These are phyloP conservation scores for Parotocinclus haroldoi DNA, from an alignment of 2,797 vertebrate genomes.

Conservation along the genomic window DNA sequence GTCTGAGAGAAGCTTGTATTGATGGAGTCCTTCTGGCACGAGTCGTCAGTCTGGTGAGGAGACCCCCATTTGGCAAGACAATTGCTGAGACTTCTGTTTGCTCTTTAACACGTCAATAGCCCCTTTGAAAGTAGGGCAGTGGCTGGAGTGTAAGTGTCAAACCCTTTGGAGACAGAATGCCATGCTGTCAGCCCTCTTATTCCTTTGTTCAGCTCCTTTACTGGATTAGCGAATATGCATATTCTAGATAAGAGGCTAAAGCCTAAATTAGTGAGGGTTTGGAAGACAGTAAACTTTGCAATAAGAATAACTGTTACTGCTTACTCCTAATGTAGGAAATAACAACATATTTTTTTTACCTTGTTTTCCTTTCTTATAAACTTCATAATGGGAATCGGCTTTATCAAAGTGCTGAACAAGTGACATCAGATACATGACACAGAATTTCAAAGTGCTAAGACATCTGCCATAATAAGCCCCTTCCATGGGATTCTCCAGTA, in stretches of 20 bases:
- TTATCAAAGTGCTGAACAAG: too few relatives aligned
- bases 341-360: too few relatives aligned
- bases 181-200: slow-evolving; percentile 39
- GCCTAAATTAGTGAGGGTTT: slow-evolving; percentile 20
- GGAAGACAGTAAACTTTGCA: slow-evolving; percentile 1
- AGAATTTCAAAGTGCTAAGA: slow-evolving; percentile 16
- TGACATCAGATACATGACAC: too few relatives aligned
- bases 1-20: slow-evolving; percentile 61
- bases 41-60: slow-evolving; percentile 65
- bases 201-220: slow-evolving; percentile 37
- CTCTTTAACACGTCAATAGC: slow-evolving; percentile 74
- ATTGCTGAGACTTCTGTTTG: slow-evolving; percentile 67
- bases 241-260: slow-evolving; percentile 39
- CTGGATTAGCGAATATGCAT: slow-evolving; percentile 37
- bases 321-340: background rate
- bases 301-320: background rate
- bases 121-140: slow-evolving; percentile 51
- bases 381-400: too few relatives aligned
- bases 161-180: slow-evolving; percentile 39
- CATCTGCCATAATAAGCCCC: slow-evolving; percentile 59
- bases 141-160: slow-evolving; percentile 46
- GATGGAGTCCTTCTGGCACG: slow-evolving; percentile 62
- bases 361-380: too few relatives aligned
- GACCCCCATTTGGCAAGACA: slow-evolving; percentile 72
- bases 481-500: slow-evolving; percentile 15